These are phyloP conservation scores for Numida meleagris DNA, from an alignment of 2,113 vertebrate genomes.

Conservation along the genomic window DNA sequence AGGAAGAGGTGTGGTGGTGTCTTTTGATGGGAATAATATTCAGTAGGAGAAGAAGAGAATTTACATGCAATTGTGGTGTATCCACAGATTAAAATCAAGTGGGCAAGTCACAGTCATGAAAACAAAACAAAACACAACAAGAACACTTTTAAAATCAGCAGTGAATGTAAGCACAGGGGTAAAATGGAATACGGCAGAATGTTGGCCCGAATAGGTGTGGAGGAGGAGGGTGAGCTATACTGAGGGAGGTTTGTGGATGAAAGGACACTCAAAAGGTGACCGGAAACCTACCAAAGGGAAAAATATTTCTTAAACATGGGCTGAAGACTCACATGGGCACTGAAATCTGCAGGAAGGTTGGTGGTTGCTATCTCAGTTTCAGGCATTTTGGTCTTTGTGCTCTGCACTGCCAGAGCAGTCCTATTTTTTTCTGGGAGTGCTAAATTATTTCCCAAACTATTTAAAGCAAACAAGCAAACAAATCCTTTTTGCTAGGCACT, in stretches of 20 bases:
- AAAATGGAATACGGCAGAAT: not conserved
- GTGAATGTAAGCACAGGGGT: not conserved
- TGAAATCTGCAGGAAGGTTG: not conserved
- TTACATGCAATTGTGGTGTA: not conserved
- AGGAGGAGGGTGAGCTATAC: not conserved
- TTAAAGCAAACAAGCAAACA: constrained; percentile 9
- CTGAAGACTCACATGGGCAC: not conserved
- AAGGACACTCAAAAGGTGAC: not conserved
- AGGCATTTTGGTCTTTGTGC: not conserved
- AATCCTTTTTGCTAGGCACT: not conserved
- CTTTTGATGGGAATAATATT: not conserved
- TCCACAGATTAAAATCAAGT: not conserved
- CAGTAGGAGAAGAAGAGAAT: not conserved
- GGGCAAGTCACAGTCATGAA: not conserved
- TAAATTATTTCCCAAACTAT: not conserved
- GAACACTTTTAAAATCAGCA: not conserved
- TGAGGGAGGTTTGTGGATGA: not conserved
- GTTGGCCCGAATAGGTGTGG: not conserved
- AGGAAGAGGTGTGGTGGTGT: not conserved
- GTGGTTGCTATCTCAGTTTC: not conserved
- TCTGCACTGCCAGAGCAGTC: not conserved
- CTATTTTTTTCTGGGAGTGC: not conserved
- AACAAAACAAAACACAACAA: not conserved
- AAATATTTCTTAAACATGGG: not conserved
- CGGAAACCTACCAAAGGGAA: not conserved